These are phyloP conservation scores for Chloropsis cyanopogon DNA, from an alignment of 2,113 vertebrate species.

Conservation along the genomic window DNA sequence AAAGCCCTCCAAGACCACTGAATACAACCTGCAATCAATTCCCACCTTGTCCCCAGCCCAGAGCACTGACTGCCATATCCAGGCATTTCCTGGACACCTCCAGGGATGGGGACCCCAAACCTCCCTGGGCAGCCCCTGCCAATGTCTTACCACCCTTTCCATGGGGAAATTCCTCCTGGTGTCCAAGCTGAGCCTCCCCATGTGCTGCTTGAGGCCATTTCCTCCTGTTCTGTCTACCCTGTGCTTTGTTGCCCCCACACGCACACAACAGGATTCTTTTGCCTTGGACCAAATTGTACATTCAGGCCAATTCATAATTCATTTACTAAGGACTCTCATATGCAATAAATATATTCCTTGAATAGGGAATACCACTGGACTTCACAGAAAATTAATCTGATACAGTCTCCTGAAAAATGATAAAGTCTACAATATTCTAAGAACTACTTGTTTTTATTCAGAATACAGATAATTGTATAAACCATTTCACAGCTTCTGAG, in stretches of 20 bases:
- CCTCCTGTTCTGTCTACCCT: not conserved
- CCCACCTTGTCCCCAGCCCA: not conserved
- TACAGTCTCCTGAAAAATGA: not conserved
- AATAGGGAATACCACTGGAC: not conserved
- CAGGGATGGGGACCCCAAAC: not conserved
- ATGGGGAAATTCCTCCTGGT: not conserved
- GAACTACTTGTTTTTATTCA: not conserved
- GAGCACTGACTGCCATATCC: not conserved
- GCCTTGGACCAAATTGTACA: not conserved
- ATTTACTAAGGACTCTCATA: not conserved
- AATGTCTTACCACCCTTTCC: accelerated
- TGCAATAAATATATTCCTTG: not conserved
- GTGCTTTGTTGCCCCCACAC: not conserved
- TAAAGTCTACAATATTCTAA: not conserved
- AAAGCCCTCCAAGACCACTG: not conserved
- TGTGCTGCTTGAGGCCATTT: not conserved
- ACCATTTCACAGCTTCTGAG: not conserved
- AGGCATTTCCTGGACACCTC: not conserved
- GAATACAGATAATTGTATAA: not conserved
- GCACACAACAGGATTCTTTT: not conserved
- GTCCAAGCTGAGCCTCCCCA: not conserved
- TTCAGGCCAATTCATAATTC: not conserved
- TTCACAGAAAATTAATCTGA: not conserved
- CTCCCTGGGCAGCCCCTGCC: not conserved
- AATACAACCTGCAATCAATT: not conserved